A percentile compares a stretch with the other conserved stretches of the same genome.
Conservation (phyloP, 2,888 invertebrate genomes). For the Aspidiotus destructor region DNA sequence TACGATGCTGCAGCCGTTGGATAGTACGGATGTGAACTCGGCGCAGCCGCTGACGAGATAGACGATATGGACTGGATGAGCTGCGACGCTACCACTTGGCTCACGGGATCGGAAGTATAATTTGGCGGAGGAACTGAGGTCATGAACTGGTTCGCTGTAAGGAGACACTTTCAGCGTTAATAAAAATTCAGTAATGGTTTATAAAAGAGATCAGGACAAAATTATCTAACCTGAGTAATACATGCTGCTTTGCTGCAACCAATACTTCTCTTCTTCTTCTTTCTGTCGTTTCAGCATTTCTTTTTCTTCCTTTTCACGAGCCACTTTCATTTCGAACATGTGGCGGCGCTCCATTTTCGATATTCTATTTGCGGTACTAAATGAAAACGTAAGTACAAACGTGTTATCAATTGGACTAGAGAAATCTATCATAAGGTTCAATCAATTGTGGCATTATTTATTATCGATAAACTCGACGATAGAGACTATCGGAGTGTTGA, state of each 20-base stretch:
- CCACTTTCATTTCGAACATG: slow-evolving; percentile 27
- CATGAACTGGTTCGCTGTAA: background rate
- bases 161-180: background rate
- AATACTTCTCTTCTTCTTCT: slow-evolving; percentile 19
- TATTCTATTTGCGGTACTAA: slow-evolving; percentile 5
- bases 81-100: background rate
- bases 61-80: background rate
- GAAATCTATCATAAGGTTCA: too few relatives aligned
- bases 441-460: too few relatives aligned
- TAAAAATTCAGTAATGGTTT: background rate
- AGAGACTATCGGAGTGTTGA: too few relatives aligned
- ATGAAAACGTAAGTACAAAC: background rate
- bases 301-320: slow-evolving; percentile 20
- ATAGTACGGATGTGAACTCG: slow-evolving; percentile 6
- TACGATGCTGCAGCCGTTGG: slow-evolving; percentile 5
- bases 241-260: slow-evolving; percentile 15
- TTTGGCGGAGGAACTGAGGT: slow-evolving; percentile 20
- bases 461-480: too few relatives aligned
- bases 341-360: slow-evolving; percentile 14
- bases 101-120: slow-evolving; percentile 15
- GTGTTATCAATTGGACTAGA: too few relatives aligned
- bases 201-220: slow-evolving; percentile 1
- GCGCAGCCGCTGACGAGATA: background rate
- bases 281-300: background rate
- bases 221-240: slow-evolving; percentile 12